Base-by-base conservation (phyloP, 1,140 invertebrate species). In the Diachasmimorpha longicaudata region DNA sequence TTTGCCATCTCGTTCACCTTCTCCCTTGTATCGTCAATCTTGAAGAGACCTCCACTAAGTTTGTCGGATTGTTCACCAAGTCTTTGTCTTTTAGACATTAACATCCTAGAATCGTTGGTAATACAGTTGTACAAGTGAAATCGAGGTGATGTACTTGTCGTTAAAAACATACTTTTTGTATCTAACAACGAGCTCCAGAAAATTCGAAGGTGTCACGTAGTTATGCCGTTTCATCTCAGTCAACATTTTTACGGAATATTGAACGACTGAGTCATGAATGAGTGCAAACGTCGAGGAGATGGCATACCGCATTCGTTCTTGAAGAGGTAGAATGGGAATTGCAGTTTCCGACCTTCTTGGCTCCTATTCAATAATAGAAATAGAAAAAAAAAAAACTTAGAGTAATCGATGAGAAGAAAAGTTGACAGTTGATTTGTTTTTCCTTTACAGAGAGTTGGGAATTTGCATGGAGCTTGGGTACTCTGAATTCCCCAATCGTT, bases 141-240 rank as follows among this genome's bases (percentile, higher is more conserved):
- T 13, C n/a, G 8, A 14, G 39, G 14, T 21, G 16, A 13, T 76
- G 39, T 42, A 13, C 69, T 58, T 55, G 23, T 13, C 13, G 23
- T 52, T 44, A 19, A 74, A 14, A 23, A 71, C 81, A 90, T 87
- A 96, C 93, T 90, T 90, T 87, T 96, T 96, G 82, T 96, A 96
- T 70, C 95, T 94, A 0, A 92, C 89, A 10, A 96, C 95, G 1
- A 96, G 90, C 82, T 96, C 94, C 36, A 96, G 88, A 83, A 95
- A 97, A 88, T 96, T 96, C 14, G 93, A 94, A 0, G 95, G 95
- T 0, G 95, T 96, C 36, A 96, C 95, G 85, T 96, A 96, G 86
- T 95, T 96, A 81, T 93, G 91, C n/a, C 95, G 86, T 79, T 94
- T 93, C 87, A 96, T 92, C 88, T 96, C 94, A 0, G 85, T 77